Percentiles rank a stretch among this genome's conserved stretches.
Conservation (phyloP, 2,888 invertebrate genomes). For the Nezara viridula region DNA sequence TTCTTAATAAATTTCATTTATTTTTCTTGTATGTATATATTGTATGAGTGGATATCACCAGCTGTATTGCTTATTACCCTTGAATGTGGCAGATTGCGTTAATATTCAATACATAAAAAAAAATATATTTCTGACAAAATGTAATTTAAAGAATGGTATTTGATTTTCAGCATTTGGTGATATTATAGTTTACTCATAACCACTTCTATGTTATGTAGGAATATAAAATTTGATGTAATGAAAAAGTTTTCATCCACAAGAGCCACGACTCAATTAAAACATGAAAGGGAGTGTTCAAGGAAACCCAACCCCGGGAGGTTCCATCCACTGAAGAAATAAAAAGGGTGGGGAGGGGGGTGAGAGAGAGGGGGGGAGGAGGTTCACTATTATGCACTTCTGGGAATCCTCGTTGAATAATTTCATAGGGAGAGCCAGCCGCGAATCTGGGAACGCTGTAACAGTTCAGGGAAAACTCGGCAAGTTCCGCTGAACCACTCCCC, state of each 20-base stretch:
- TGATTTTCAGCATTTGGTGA: too few species aligned
- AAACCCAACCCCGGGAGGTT: not conserved
- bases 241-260: not conserved
- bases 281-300: not conserved
- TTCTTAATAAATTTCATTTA: too few species aligned
- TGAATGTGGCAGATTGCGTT: too few species aligned
- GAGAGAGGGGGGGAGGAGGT: not conserved
- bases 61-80: too few species aligned
- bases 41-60: too few species aligned
- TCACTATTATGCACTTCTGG: not conserved
- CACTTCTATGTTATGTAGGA: too few species aligned
- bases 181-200: too few species aligned
- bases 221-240: not conserved
- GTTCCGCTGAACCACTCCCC: not conserved
- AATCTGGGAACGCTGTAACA: not conserved
- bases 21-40: too few species aligned
- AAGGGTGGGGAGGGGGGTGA: not conserved
- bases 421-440: not conserved
- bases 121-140: too few species aligned
- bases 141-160: too few species aligned
- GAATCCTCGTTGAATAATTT: slow-evolving; percentile 9
- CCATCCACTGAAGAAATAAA: not conserved
- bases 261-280: slow-evolving; percentile 1
- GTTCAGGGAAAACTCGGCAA: not conserved
- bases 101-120: too few species aligned